Conservation (phyloP, 30 jellyfish, hydroid and myxozoan genomes). For the Pelagia noctiluca region DNA sequence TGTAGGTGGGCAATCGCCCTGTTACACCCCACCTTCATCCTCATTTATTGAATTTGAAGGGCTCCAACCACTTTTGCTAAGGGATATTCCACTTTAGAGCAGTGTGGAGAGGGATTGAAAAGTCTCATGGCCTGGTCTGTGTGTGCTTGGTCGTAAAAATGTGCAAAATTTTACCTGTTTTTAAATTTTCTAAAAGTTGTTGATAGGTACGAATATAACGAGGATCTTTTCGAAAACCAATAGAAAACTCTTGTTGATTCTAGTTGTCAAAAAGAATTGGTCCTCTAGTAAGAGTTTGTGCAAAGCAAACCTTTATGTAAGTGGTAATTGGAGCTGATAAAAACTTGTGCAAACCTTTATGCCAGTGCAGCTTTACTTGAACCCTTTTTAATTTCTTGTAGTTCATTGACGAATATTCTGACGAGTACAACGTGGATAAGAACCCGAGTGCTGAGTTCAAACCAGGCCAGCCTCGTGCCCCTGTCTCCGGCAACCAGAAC, state of each 20-base stretch:
- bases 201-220: too few relatives aligned
- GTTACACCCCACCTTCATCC: too few relatives aligned
- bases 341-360: neutral
- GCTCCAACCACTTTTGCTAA: too few relatives aligned
- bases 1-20: too few relatives aligned
- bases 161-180: too few relatives aligned
- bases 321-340: neutral
- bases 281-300: neutral
- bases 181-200: too few relatives aligned
- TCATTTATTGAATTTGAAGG: too few relatives aligned
- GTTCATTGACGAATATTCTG: constrained; percentile 52
- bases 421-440: constrained; percentile 32
- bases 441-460: constrained; percentile 21
- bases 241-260: too few relatives aligned
- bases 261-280: neutral
- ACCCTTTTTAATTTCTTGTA: neutral
- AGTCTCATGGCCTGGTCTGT: too few relatives aligned
- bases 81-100: too few relatives aligned
- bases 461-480: constrained; percentile 13
- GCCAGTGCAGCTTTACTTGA: neutral
- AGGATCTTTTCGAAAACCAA: neutral
- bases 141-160: too few relatives aligned
- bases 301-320: neutral
- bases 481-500: constrained; percentile 37
- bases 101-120: too few relatives aligned